Conservation (phyloP, 2,113 vertebrate species). For the Oxygymnocypris stewartii region DNA sequence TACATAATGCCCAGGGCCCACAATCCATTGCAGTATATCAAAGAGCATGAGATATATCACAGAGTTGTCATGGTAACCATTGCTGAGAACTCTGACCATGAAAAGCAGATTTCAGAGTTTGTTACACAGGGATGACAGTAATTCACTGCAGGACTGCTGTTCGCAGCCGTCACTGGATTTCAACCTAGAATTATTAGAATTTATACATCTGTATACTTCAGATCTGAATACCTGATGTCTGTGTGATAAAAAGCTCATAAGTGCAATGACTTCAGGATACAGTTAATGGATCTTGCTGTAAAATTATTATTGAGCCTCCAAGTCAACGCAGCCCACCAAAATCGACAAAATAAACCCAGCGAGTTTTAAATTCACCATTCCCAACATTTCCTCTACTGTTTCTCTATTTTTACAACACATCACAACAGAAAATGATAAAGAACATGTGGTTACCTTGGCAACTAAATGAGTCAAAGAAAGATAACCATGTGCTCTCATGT, state of each 20-base stretch:
- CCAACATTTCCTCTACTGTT: constrained; percentile 24
- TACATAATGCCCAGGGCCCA: constrained; percentile 71
- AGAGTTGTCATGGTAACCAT: constrained; percentile 76
- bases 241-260: not conserved
- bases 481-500: constrained; percentile 23
- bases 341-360: not conserved
- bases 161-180: not conserved
- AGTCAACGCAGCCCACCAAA: not conserved
- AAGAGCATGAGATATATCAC: constrained; percentile 74
- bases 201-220: not conserved
- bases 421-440: constrained; percentile 49
- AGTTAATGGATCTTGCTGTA: not conserved
- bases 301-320: not conserved
- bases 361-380: constrained; percentile 1
- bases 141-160: constrained; percentile 33
- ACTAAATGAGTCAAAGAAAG: constrained; percentile 57
- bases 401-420: constrained; percentile 38
- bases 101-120: constrained; percentile 72
- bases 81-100: constrained; percentile 65
- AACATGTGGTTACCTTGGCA: constrained; percentile 61
- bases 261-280: not conserved
- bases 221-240: not conserved
- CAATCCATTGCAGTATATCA: constrained; percentile 69
- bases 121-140: constrained; percentile 61
- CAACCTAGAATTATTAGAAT: not conserved